Base-by-base conservation (phyloP, 2,113 vertebrate species). In the Salvelinus alpinus region DNA sequence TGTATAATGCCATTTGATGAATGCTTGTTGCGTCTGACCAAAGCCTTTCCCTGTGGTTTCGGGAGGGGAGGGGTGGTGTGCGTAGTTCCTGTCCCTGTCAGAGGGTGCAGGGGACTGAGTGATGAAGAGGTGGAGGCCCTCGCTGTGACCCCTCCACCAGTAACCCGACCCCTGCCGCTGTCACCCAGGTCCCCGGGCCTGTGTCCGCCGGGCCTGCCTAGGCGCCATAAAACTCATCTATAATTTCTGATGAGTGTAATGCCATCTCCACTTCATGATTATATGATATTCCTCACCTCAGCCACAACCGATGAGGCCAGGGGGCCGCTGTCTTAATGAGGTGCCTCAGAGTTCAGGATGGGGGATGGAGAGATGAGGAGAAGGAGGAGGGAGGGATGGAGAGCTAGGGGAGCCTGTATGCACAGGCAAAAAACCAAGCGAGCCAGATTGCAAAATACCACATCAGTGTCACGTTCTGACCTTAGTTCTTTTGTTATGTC, bases 191-290 rank as follows among this genome's bases (percentile, higher is more conserved):
- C 27, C 64, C 24, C 16, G 64, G 66, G 13, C 34, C 72, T 0
- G 64, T 16, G 72, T 82, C 87, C 80, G 65, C 68, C 69, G 80
- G 85, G 60, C 79, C 79, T 76, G 75, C 77, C 62, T 73, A 79
- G 74, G 84, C 87, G 87, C 84, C 83, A 87, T 88, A 86, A 90
- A 91, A 90, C 87, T 92, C 91, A 91, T 91, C 86, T 89, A 92
- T 94, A 93, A 94, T 94, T 92, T 86, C 92, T 92, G 90, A 93
- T 90, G 91, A 91, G 88, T 86, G 88, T 92, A 92, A 92, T 89
- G 89, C 84, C 91, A 90, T 92, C 90, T 90, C 85, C 78, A 91
- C 90, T 92, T 93, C 87, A 93, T 93, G 91, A 94, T 93, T 90
- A 91, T 89, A 89, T 91, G 88, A 93, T 92, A 91, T 92, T 91